Evolutionary conservation across 1,140 invertebrate species (phyloP).

Genomic region (Cyclina sinensis): DNA sequence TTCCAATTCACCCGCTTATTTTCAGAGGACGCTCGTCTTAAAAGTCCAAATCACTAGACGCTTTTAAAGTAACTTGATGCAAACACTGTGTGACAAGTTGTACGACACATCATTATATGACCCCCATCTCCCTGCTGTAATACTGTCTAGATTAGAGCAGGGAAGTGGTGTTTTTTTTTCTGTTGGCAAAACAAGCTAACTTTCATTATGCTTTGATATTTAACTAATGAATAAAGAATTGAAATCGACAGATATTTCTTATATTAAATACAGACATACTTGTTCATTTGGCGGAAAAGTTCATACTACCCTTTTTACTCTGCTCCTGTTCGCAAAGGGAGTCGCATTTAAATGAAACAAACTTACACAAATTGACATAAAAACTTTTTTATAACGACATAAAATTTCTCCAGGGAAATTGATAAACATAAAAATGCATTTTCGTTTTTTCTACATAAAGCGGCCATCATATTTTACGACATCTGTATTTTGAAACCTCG

Average conservation of each 20-base stretch:
- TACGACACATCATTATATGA: no score
- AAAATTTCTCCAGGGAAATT: conserved; percentile 55
- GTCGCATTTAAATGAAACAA: conserved; percentile 9
- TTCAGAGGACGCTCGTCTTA: no score
- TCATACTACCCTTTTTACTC: neutral
- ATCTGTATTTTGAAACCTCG: conserved; percentile 37
- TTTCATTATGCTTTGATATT: no score
- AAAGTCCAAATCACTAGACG: no score
- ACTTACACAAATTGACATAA: conserved; percentile 45
- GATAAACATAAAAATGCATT: conserved; percentile 61
- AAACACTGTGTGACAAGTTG: no score
- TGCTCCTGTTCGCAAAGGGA: neutral
- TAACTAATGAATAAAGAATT: neutral
- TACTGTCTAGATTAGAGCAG: no score
- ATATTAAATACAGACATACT: neutral
- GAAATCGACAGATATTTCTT: neutral
- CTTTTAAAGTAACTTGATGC: no score
- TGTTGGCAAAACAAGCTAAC: no score
- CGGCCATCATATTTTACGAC: conserved; percentile 58
- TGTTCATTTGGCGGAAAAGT: neutral
- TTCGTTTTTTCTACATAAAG: conserved; percentile 42
- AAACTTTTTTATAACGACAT: conserved; percentile 44
- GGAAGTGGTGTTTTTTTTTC: no score
- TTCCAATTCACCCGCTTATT: no score
- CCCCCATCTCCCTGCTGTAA: no score